phyloP scores from a whole-genome alignment of 2,888 invertebrate genomes.

The Chelonus formosanus region DNA sequence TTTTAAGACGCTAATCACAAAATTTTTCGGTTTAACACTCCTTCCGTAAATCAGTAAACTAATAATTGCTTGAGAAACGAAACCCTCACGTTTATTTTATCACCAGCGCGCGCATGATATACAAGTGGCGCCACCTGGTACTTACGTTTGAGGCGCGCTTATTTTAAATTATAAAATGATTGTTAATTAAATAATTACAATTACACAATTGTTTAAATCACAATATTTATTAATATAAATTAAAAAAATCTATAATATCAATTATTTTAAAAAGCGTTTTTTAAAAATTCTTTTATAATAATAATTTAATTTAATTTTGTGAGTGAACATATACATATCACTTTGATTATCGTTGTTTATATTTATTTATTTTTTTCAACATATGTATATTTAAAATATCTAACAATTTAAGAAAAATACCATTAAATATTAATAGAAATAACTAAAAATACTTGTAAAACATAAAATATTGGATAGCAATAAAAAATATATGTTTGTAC shows the following conservation, averaged over 20 bases:
- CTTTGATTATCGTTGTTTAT: constrained; percentile 24
- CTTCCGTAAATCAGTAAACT: too few relatives aligned
- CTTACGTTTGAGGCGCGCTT: too few relatives aligned
- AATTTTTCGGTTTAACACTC: constrained; percentile 1
- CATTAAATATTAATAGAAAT: constrained; percentile 1
- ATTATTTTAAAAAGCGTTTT: too few relatives aligned
- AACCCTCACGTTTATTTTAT: too few relatives aligned
- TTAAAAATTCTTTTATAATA: background rate
- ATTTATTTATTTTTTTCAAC: background rate
- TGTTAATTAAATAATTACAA: too few relatives aligned
- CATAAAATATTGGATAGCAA: background rate
- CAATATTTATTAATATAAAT: too few relatives aligned
- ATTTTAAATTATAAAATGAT: too few relatives aligned
- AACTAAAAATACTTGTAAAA: constrained; percentile 5
- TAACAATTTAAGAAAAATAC: background rate
- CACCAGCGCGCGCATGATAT: background rate
- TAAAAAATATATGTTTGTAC: constrained; percentile 21
- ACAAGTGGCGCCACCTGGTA: too few relatives aligned
- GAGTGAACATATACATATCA: constrained; percentile 19
- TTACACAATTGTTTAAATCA: too few relatives aligned
- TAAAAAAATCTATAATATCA: too few relatives aligned
- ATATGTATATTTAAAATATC: background rate
- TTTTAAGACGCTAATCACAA: constrained; percentile 16
- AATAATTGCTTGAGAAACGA: too few relatives aligned
- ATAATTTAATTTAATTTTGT: constrained; percentile 7